Evolutionary conservation across 2,113 vertebrate genomes (phyloP).

Genomic region (Chloroceryle aenea): DNA sequence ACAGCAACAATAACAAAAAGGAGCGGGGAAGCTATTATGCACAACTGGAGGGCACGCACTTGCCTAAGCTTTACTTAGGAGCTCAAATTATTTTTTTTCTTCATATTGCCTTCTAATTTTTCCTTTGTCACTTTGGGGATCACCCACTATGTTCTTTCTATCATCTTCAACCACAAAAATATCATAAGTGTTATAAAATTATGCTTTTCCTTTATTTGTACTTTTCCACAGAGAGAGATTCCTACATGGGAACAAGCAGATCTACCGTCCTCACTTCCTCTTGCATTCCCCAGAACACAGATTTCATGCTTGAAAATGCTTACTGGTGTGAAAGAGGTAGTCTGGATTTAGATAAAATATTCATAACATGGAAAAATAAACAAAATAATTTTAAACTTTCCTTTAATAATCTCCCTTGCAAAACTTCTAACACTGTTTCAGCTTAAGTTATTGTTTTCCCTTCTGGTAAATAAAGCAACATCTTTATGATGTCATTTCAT

Average conservation of each 20-base stretch:
- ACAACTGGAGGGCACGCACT: not conserved
- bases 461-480: not conserved
- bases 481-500: not conserved
- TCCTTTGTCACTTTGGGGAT: constrained; percentile 8
- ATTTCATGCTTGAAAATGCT: not conserved
- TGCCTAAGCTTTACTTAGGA: not conserved
- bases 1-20: not conserved
- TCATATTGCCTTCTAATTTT: not conserved
- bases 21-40: not conserved
- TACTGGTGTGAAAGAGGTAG: not conserved
- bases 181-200: constrained; percentile 15
- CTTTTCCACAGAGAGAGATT: not conserved
- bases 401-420: not conserved
- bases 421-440: not conserved
- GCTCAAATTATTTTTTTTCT: not conserved
- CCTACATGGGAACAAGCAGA: not conserved
- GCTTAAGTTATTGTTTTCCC: not conserved
- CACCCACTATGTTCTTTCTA: constrained; percentile 17
- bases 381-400: not conserved
- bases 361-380: not conserved
- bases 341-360: not conserved
- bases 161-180: constrained; percentile 22
- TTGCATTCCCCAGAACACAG: not conserved
- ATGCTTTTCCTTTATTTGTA: not conserved
- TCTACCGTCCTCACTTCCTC: not conserved